These are phyloP conservation scores for Alosa alosa DNA, from an alignment of 2,113 vertebrate genomes.

Conservation along the genomic window DNA sequence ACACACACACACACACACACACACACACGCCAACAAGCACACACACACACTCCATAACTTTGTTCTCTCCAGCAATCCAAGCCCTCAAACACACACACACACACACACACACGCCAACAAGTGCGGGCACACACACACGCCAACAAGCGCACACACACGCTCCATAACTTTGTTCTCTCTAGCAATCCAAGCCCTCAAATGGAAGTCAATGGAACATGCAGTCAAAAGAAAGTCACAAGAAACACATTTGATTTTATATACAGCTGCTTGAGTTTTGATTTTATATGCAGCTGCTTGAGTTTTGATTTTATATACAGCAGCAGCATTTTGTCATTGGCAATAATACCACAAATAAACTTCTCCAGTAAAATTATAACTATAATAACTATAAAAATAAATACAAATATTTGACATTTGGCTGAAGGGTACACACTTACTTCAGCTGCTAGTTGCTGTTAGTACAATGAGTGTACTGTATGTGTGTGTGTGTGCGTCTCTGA, in stretches of 20 bases:
- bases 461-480: neutral
- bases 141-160: neutral
- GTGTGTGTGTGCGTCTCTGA: neutral
- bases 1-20: too few species aligned
- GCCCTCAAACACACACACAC: neutral
- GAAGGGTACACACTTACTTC: neutral
- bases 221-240: neutral
- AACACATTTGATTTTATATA: neutral
- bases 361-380: neutral
- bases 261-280: too few species aligned
- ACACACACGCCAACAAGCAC: neutral
- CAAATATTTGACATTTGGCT: neutral
- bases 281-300: too few species aligned
- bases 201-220: too few species aligned
- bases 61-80: neutral
- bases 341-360: too few species aligned
- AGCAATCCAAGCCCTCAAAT: neutral
- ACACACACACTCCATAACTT: neutral
- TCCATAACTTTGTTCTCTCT: neutral
- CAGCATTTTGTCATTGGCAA: too few species aligned
- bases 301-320: too few species aligned
- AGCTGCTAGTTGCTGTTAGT: neutral
- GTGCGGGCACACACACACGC: too few species aligned
- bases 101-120: neutral
- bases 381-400: neutral